Conservation (phyloP, 2,888 invertebrate species). For the Pyrrhosoma nymphula region DNA sequence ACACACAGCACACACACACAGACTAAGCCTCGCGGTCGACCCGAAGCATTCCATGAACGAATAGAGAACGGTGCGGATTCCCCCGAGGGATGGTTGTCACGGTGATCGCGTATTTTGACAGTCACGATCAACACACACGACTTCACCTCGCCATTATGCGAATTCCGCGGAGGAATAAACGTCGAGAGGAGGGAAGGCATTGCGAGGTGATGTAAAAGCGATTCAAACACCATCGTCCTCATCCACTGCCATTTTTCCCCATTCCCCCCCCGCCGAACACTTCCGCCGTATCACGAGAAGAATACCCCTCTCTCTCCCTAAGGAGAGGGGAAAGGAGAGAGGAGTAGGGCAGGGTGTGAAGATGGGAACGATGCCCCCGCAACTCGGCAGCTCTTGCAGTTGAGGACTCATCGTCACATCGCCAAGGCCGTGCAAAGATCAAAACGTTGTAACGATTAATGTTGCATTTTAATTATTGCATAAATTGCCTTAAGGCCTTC, state of each 20-base stretch:
- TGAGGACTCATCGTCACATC: not conserved
- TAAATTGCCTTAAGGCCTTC: no score
- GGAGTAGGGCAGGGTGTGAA: not conserved
- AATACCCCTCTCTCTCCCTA: not conserved
- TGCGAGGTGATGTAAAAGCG: not conserved
- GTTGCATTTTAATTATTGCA: no score
- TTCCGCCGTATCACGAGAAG: conserved; percentile 43
- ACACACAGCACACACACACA: not conserved
- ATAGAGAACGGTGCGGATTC: not conserved
- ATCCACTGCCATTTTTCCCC: not conserved
- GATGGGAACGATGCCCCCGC: not conserved
- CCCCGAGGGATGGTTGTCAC: not conserved
- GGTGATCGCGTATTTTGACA: conserved; percentile 59
- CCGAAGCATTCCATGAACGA: not conserved
- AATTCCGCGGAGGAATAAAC: not conserved
- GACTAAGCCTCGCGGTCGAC: conserved; percentile 22
- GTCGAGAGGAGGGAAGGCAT: not conserved
- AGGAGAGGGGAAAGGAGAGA: conserved; percentile 13
- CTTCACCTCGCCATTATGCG: conserved; percentile 1
- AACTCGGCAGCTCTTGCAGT: not conserved
- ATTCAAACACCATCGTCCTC: not conserved
- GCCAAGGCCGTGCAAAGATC: not conserved
- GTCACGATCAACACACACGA: conserved; percentile 59
- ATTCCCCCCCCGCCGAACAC: not conserved
- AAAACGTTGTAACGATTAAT: conserved; percentile 10